phyloP scores from a whole-genome alignment of 1,140 invertebrate species.

The Scaptomyza hsui region DNA sequence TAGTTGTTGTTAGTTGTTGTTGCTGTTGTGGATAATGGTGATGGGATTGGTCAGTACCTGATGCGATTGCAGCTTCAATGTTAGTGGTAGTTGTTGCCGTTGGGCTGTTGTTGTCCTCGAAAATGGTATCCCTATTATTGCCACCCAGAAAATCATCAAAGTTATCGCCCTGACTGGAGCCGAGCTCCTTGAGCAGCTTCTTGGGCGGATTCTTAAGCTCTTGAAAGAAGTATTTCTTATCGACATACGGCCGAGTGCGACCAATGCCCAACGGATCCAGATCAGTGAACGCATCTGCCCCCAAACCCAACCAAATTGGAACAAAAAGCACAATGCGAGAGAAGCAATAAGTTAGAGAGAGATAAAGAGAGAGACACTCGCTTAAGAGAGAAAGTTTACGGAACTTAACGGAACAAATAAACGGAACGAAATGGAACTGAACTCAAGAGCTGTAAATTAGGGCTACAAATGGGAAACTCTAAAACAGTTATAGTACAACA shows the following conservation, averaged over 20 bases:
- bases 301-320: slow-evolving; percentile 25
- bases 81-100: slow-evolving; percentile 9
- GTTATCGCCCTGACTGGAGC: slow-evolving; percentile 60
- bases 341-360: not conserved
- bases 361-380: slow-evolving; percentile 23
- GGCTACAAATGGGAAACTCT: slow-evolving; percentile 2
- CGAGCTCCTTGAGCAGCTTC: slow-evolving; percentile 93
- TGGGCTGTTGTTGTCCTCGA: slow-evolving; percentile 51
- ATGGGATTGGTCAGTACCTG: slow-evolving; percentile 35
- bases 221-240: slow-evolving; percentile 98
- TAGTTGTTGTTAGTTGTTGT: slow-evolving; percentile 39
- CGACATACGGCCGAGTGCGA: slow-evolving; percentile 94
- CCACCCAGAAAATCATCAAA: slow-evolving; percentile 58
- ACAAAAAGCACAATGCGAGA: slow-evolving; percentile 21
- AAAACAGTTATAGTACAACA: slow-evolving; percentile 23
- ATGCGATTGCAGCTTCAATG: slow-evolving; percentile 12
- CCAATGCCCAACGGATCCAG: slow-evolving; percentile 95
- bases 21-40: slow-evolving; percentile 14
- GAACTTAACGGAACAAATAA: slow-evolving; percentile 1
- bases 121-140: slow-evolving; percentile 54
- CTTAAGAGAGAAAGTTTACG: slow-evolving; percentile 4
- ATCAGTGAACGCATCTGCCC: slow-evolving; percentile 94
- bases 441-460: slow-evolving; percentile 10
- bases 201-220: slow-evolving; percentile 96
- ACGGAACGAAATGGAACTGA: slow-evolving; percentile 1